phyloP scores from a whole-genome alignment of 2,113 vertebrate species.

The Hemichromis elongatus region DNA sequence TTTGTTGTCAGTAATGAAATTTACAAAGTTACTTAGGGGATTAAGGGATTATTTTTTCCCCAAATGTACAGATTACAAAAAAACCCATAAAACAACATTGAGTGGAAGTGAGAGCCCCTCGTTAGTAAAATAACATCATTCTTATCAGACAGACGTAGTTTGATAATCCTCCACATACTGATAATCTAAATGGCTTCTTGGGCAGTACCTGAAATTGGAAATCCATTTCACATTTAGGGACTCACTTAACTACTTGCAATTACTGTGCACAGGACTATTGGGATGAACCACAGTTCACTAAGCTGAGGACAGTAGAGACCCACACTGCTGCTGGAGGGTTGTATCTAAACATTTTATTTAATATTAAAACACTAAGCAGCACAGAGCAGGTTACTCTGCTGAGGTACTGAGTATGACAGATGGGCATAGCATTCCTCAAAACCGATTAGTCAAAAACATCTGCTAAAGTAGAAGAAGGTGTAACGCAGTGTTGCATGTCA shows the following conservation, averaged over 20 bases:
- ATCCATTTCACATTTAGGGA: background rate
- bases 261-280: background rate
- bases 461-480: background rate
- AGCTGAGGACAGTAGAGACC: background rate
- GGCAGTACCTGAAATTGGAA: background rate
- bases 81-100: too few species aligned
- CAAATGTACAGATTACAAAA: background rate
- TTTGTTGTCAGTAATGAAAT: background rate
- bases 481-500: background rate
- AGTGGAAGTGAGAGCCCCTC: too few species aligned
- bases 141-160: background rate
- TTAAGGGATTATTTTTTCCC: accelerated
- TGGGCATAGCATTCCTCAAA: background rate
- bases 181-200: background rate
- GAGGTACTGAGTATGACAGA: background rate
- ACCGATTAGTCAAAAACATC: background rate
- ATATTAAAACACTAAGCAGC: background rate
- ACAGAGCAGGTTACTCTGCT: background rate
- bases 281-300: background rate
- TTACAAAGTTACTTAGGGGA: background rate
- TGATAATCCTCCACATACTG: background rate
- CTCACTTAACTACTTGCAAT: background rate
- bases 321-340: background rate
- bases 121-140: background rate
- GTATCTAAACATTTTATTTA: background rate